These are phyloP conservation scores for Tapirus indicus DNA, from an alignment of 2,797 vertebrate genomes.

Conservation along the genomic window DNA sequence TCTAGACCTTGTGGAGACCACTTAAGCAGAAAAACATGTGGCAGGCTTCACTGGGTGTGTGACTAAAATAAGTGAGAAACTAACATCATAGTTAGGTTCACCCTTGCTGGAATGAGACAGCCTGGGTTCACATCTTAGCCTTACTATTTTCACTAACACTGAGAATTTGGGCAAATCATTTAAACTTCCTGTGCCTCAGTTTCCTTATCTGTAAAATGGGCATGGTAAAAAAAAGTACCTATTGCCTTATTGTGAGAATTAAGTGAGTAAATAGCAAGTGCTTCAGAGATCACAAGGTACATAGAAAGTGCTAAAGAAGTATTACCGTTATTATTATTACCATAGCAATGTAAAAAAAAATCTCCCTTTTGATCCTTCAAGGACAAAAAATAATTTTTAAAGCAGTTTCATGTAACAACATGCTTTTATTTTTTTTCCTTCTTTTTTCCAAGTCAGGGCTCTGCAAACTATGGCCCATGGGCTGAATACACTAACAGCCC, in stretches of 20 bases:
- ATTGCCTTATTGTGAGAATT: not conserved
- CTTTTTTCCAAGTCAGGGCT: not conserved
- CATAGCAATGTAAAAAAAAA: not conserved
- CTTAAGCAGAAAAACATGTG: not conserved
- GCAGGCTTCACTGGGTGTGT: fast-evolving
- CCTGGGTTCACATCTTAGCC: not conserved
- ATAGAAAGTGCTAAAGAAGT: not conserved
- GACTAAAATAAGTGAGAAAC: not conserved
- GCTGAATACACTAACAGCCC: not conserved
- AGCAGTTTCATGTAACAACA: not conserved
- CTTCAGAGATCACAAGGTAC: not conserved
- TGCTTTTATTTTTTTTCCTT: not conserved
- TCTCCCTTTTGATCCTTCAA: not conserved
- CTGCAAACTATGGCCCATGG: not conserved
- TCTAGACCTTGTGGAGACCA: not conserved
- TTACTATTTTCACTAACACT: not conserved
- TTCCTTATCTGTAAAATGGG: not conserved
- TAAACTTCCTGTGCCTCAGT: not conserved
- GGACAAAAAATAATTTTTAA: not conserved
- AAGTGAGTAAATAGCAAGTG: not conserved
- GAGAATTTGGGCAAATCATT: not conserved
- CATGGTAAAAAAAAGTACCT: not conserved
- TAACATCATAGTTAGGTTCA: not conserved
- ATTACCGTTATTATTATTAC: not conserved
- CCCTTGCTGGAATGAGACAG: not conserved